Evolutionary conservation across 2,888 invertebrate species (phyloP).

Genomic region (Bugulina stolonifera): DNA sequence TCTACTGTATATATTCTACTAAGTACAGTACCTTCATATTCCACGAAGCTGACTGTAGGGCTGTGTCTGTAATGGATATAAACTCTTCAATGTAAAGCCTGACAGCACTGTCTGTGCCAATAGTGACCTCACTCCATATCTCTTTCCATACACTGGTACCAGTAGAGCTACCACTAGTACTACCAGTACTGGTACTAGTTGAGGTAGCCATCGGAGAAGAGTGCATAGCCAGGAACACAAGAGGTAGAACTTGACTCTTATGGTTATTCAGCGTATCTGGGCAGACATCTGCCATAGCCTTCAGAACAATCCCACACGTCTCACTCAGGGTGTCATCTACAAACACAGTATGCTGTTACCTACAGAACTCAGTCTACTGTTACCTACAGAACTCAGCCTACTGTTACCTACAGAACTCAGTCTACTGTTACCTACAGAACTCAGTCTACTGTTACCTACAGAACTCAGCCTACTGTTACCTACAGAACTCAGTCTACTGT

Average conservation of each 20-base stretch:
- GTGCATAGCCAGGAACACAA: conserved; percentile 86
- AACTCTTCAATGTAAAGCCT: conserved; percentile 69
- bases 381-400: too few relatives aligned
- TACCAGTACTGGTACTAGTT: not conserved
- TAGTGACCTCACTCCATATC: conserved; percentile 27
- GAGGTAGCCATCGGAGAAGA: not conserved
- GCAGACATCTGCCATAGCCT: conserved; percentile 74
- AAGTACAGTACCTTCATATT: conserved; percentile 66
- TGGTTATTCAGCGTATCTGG: conserved; percentile 71
- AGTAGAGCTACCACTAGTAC: not conserved
- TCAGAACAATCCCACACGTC: conserved; percentile 58
- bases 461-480: too few relatives aligned
- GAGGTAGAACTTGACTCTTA: conserved; percentile 68
- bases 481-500: too few relatives aligned
- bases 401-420: too few relatives aligned
- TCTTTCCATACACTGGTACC: conserved; percentile 23
- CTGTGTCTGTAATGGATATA: conserved; percentile 64
- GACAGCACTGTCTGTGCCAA: conserved; percentile 68
- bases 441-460: too few relatives aligned
- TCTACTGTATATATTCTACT: too few relatives aligned
- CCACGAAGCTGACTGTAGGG: conserved; percentile 79
- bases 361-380: too few relatives aligned
- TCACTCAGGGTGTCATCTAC: conserved; percentile 69
- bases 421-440: too few relatives aligned
- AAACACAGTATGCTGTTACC: not conserved